A percentile compares a stretch with the other conserved stretches of the same genome.
These are phyloP conservation scores for Esox lucius DNA, from an alignment of 2,797 vertebrate species.

Conservation along the genomic window DNA sequence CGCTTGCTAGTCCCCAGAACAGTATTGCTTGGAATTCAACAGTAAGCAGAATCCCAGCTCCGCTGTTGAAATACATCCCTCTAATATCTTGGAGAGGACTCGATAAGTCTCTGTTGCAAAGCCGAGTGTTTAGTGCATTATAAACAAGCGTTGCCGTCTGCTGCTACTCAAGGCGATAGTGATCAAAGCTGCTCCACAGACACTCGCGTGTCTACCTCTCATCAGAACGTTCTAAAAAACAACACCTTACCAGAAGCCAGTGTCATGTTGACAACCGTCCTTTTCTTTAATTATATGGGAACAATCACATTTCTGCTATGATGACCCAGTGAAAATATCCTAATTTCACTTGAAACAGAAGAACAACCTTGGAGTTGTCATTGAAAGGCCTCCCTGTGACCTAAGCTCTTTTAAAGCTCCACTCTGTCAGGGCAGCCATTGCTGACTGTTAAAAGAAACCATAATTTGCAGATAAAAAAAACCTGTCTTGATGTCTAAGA, in stretches of 20 bases:
- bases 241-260: not conserved
- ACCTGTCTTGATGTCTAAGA: slow-evolving; percentile 53
- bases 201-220: not conserved
- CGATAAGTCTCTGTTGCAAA: slow-evolving; percentile 19
- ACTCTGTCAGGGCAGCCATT: slow-evolving; percentile 60
- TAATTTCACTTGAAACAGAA: slow-evolving; percentile 56
- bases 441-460: slow-evolving; percentile 24
- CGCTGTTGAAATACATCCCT: slow-evolving; percentile 46
- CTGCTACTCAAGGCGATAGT: slow-evolving; percentile 22
- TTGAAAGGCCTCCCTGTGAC: slow-evolving; percentile 63
- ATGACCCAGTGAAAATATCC: slow-evolving; percentile 42
- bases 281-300: slow-evolving; percentile 28
- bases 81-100: slow-evolving; percentile 42
- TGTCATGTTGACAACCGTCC: slow-evolving; percentile 14
- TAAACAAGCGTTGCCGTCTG: slow-evolving; percentile 28
- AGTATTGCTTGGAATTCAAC: slow-evolving; percentile 46
- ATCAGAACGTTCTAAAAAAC: not conserved
- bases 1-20: slow-evolving; percentile 19
- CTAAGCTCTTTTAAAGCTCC: slow-evolving; percentile 56
- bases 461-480: slow-evolving; percentile 53
- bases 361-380: slow-evolving; percentile 68
- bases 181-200: slow-evolving; percentile 16
- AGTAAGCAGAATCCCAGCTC: slow-evolving; percentile 61
- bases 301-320: slow-evolving; percentile 15
- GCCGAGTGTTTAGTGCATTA: slow-evolving; percentile 41